A percentile compares a stretch with the other conserved stretches of the same genome.
Conservation (phyloP, 1,140 invertebrate genomes). For the Bombus confusus region DNA sequence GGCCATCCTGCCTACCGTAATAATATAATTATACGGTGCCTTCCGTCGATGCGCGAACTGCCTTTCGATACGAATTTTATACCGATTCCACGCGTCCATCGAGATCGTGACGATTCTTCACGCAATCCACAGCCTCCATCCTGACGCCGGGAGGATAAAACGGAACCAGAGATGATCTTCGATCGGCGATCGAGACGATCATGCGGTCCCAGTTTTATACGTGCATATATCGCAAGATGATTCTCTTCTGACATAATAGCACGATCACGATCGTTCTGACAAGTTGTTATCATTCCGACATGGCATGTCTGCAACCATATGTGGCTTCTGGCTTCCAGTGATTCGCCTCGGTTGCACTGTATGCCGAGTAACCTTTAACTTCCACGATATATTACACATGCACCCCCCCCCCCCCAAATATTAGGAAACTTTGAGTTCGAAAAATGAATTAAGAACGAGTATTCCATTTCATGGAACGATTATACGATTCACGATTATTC, state of each 20-base stretch:
- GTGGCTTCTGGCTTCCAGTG: neutral
- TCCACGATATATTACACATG: neutral
- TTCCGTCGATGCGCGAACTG: constrained; percentile 12
- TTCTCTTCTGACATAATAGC: neutral
- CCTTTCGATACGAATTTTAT: constrained; percentile 9
- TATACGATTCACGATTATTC: no score
- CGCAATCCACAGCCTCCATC: neutral
- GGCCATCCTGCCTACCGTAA: constrained; percentile 5
- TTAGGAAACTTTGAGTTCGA: no score
- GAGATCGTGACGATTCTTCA: constrained; percentile 37
- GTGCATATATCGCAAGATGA: neutral
- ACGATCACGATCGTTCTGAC: constrained; percentile 15
- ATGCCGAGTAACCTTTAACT: neutral
- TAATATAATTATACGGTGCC: constrained; percentile 45
- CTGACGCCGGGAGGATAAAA: neutral
- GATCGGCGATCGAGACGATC: no score
- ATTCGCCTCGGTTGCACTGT: neutral
- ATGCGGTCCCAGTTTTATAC: neutral
- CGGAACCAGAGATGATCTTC: no score
- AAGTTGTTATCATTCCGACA: constrained; percentile 18
- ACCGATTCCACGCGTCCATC: constrained; percentile 7
- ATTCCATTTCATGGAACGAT: no score
- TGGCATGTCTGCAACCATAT: constrained; percentile 11
- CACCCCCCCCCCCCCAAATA: no score
- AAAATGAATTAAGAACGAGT: no score